Evolutionary conservation across 2,113 vertebrate genomes (phyloP).

Genomic region (Silurus asotus): DNA sequence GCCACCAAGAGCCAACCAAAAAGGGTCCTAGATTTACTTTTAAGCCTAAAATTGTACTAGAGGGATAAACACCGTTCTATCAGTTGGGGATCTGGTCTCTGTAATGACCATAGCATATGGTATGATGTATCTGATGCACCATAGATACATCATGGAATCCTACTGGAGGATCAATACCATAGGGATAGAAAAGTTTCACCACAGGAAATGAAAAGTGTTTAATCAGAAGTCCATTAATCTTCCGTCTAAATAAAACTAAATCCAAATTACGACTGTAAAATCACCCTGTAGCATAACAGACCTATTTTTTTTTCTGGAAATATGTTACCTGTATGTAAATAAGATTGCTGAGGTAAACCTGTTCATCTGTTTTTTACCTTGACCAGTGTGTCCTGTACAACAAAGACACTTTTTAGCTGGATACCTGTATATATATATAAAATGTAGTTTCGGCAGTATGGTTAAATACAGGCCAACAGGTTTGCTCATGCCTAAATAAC

Average conservation of each 20-base stretch:
- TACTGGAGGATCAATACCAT: not conserved
- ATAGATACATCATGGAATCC: not conserved
- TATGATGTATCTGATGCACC: not conserved
- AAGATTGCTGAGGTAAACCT: not conserved
- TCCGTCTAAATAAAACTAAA: not conserved
- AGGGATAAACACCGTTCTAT: not conserved
- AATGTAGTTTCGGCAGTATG: not conserved
- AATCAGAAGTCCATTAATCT: not conserved
- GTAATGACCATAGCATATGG: not conserved
- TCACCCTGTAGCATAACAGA: not conserved
- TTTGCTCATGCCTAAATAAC: constrained; percentile 11
- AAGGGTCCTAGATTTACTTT: not conserved
- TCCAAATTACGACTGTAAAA: not conserved
- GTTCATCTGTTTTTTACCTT: not conserved
- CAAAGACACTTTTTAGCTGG: not conserved
- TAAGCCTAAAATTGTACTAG: not conserved
- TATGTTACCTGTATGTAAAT: not conserved
- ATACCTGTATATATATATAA: not conserved
- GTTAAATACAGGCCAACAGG: constrained; percentile 27
- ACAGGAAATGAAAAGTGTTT: not conserved
- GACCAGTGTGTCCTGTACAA: not conserved
- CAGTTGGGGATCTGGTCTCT: not conserved
- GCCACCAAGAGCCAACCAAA: not conserved
- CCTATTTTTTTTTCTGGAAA: not conserved
- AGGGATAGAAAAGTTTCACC: not conserved